phyloP scores from a whole-genome alignment of 1,140 invertebrate genomes.

The Calliopsis andreniformis region DNA sequence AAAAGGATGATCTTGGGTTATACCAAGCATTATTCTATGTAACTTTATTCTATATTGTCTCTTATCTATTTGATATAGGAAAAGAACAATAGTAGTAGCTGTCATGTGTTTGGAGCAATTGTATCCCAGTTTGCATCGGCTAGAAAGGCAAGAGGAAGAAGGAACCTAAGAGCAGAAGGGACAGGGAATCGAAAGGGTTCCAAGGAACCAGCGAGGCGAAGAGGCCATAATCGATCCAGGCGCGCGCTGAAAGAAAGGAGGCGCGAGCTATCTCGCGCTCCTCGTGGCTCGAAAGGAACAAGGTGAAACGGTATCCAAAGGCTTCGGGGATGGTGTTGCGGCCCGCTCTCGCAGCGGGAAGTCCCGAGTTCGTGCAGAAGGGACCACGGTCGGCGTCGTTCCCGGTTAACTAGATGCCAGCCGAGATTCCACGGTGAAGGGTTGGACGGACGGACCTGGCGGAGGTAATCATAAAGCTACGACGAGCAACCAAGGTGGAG shows the following conservation, averaged over 20 bases:
- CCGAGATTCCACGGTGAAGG: constrained; percentile 69
- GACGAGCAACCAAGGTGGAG: constrained; percentile 18
- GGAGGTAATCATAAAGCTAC: constrained; percentile 68
- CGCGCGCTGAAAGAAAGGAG: constrained; percentile 65
- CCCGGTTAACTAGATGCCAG: constrained; percentile 69
- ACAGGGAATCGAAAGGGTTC: not conserved
- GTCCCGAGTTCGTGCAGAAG: constrained; percentile 67
- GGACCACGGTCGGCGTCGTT: constrained; percentile 65
- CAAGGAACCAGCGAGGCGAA: not conserved
- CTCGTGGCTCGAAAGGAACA: constrained; percentile 45
- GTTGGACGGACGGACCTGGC: constrained; percentile 62
- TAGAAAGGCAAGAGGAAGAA: no score
- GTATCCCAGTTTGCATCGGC: no score
- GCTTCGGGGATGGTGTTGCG: constrained; percentile 60
- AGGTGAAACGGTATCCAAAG: constrained; percentile 45
- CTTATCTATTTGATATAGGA: no score
- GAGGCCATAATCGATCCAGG: constrained; percentile 64
- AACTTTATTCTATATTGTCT: no score
- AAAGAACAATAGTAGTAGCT: no score
- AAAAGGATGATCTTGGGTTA: no score
- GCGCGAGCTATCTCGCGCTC: constrained; percentile 66
- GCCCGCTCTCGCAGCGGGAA: constrained; percentile 65
- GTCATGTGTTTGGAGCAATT: no score
- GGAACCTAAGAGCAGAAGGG: not conserved
- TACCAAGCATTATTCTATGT: no score